A percentile compares a stretch with the other conserved stretches of the same genome.
These are phyloP conservation scores for Aproaerema taeniolella DNA, from an alignment of 2,888 invertebrate species.

Conservation along the genomic window DNA sequence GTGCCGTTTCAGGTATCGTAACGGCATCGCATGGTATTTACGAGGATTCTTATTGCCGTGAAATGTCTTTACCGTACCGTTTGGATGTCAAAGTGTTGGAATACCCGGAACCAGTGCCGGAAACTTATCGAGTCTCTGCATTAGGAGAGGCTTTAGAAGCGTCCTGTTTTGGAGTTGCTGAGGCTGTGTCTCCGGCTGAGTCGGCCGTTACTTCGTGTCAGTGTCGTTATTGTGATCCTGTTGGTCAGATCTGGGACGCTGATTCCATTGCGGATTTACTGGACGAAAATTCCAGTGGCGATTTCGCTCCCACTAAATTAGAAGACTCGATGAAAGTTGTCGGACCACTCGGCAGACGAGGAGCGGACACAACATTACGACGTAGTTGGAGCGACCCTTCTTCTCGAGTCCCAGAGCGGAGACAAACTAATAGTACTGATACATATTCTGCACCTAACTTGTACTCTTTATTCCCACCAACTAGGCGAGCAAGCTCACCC, in stretches of 20 bases:
- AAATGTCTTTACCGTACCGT: conserved; percentile 69
- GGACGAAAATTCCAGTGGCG: conserved; percentile 67
- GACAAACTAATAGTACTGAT: conserved; percentile 50
- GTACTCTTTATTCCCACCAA: conserved; percentile 67
- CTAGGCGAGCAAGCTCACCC: conserved; percentile 56
- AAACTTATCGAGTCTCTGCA: conserved; percentile 69
- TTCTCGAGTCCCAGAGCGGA: conserved; percentile 60
- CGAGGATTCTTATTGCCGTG: conserved; percentile 69
- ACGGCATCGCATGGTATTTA: conserved; percentile 52
- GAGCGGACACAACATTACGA: conserved; percentile 64
- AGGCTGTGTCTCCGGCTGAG: conserved; percentile 64
- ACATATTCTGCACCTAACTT: conserved; percentile 63
- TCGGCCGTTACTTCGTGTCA: conserved; percentile 79
- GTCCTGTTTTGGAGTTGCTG: conserved; percentile 60
- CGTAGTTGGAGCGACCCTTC: conserved; percentile 82
- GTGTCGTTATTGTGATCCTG: conserved; percentile 86
- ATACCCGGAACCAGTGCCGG: conserved; percentile 55
- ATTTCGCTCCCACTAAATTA: conserved; percentile 68
- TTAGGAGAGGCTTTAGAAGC: conserved; percentile 73
- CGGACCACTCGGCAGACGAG: conserved; percentile 56
- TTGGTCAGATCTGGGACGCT: conserved; percentile 85
- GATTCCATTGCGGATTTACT: conserved; percentile 76
- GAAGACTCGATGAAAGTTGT: conserved; percentile 73
- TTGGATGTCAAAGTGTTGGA: conserved; percentile 64
- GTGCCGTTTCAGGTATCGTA: conserved; percentile 54